Conservation (phyloP, 1,140 invertebrate genomes). For the Amphibalanus amphitrite region DNA sequence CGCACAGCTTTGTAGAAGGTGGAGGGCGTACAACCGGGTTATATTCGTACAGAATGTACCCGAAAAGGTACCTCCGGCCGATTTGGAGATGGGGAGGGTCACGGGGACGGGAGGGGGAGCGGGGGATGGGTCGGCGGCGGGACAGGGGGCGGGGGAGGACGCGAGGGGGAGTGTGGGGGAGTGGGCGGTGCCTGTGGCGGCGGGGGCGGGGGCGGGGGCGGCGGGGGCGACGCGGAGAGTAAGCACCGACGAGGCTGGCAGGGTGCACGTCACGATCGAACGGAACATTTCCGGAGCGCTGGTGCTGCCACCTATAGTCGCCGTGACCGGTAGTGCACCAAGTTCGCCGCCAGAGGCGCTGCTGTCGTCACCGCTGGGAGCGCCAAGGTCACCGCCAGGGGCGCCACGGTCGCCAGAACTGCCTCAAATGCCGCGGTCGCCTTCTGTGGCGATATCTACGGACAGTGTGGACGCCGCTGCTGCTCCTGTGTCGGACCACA, state of each 20-base stretch:
- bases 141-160: no score
- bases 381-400: no score
- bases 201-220: no score
- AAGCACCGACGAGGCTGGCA: not conserved
- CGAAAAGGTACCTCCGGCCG: constrained; percentile 27
- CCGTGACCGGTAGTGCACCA: not conserved
- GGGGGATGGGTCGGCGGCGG: no score
- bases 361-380: no score
- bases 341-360: no score
- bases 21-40: constrained; percentile 83
- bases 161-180: not conserved
- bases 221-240: not conserved
- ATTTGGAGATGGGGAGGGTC: not conserved
- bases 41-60: constrained; percentile 80
- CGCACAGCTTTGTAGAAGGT: constrained; percentile 70
- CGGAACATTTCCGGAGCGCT: not conserved
- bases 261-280: not conserved
- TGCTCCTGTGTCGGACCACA: not conserved
- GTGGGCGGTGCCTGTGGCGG: no score
- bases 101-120: no score
- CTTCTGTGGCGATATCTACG: no score
- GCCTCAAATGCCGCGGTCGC: not conserved
- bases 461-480: not conserved
- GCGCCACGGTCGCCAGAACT: not conserved
- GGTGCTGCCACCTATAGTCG: not conserved